Base-by-base conservation (phyloP, 2,888 invertebrate species). In the Rhodophaea formosa region DNA sequence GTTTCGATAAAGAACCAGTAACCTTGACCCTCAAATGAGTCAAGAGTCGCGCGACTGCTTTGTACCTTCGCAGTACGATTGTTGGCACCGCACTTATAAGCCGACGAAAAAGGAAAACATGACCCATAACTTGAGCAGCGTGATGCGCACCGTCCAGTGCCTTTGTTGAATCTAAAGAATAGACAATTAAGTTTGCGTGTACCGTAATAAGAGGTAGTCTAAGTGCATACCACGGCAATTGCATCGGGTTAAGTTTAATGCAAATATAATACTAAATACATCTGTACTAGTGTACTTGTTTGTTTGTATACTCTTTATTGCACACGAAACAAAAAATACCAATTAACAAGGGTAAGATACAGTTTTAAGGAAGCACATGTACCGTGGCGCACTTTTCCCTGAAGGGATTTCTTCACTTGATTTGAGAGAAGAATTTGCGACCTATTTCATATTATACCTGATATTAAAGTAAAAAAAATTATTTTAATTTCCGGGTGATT, bases 1-100 rank as follows among this genome's bases (percentile, higher is more conserved):
- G 72, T 72, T 67, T 65, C 57, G 58, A 69, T 63, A 58, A 63
- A 57, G 53, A 59, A 58, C 59, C 57, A 15, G 60, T 53, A 53
- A 60, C 80, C 83, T 78, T 80, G 82, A 80, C 79, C 80, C 74
- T 78, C 62, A 63, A 54, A 64, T 75, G 76, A 79, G 67, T 79
- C 75, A 78, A n/a, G 65, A 69, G 64, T 47, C 62, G 59, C 63
- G 52, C 57, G 63, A 68, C 70, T 49, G 14, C 49, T 32, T 49
- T 32, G 46, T 46, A n/a, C 5, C 17, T 45, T 46, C 10, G 17
- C 17, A 30, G 14, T 2, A 8, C 17, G 16, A 35, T 35, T 15
- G 65, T 74, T 68, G 66, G 62, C 70, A 69, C 61, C 64, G 71
- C 69, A 77, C 70, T 66, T 67, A 62, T 62, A 62, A 59, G 62